Percentiles rank a stretch among this genome's conserved stretches.
Evolutionary conservation across 2,888 invertebrate species (phyloP).

Genomic region (Pachydiplax longipennis): DNA sequence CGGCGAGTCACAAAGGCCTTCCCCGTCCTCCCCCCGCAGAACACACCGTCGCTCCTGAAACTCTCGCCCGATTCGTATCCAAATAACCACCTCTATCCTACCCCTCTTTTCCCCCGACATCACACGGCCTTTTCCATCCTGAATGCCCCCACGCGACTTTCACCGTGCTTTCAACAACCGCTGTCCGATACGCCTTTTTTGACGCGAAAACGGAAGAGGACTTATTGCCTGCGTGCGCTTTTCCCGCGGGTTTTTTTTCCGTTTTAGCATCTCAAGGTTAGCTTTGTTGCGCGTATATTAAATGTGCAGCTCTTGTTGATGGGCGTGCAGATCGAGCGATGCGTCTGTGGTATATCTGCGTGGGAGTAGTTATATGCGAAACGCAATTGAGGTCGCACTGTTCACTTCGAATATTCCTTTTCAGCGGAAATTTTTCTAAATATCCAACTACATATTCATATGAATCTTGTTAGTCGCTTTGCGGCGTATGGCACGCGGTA

Average conservation of each 20-base stretch:
- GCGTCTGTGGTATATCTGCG: too few species aligned
- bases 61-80: background rate
- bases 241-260: background rate
- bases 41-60: background rate
- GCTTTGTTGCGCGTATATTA: too few species aligned
- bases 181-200: conserved; percentile 6
- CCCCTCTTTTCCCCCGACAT: background rate
- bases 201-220: background rate
- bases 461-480: too few species aligned
- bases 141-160: conserved; percentile 3
- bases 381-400: too few species aligned
- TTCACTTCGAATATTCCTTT: too few species aligned
- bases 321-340: too few species aligned
- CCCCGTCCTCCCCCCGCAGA: background rate
- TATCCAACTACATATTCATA: too few species aligned
- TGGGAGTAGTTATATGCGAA: too few species aligned
- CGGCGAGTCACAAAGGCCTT: conserved; percentile 43
- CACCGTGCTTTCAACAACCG: background rate
- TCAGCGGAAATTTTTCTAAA: too few species aligned
- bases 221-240: background rate
- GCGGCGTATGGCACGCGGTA: too few species aligned
- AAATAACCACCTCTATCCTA: background rate
- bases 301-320: too few species aligned
- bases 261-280: background rate
- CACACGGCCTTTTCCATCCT: background rate